A percentile compares a stretch with the other conserved stretches of the same genome.
Evolutionary conservation across 2,888 invertebrate species (phyloP).

Genomic region (Catocala nupta): DNA sequence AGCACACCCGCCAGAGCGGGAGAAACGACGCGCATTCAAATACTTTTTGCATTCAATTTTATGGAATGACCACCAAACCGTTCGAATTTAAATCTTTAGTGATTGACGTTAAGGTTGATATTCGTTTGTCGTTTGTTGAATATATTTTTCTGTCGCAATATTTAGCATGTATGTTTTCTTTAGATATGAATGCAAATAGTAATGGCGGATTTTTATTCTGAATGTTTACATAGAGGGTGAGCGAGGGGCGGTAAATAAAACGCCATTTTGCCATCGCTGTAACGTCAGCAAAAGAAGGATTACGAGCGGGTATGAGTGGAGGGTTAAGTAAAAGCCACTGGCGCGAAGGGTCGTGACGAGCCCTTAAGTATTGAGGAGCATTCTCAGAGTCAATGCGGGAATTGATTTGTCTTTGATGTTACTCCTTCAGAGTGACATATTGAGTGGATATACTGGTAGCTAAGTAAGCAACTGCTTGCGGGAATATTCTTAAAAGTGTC

Average conservation of each 20-base stretch:
- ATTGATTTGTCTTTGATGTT: slow-evolving; percentile 31
- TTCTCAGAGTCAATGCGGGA: slow-evolving; percentile 18
- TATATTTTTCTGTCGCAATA: slow-evolving; percentile 73
- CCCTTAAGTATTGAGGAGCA: slow-evolving; percentile 13
- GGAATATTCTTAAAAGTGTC: no score
- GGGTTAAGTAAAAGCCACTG: slow-evolving; percentile 65
- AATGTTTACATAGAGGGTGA: slow-evolving; percentile 85
- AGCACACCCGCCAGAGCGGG: slow-evolving; percentile 53
- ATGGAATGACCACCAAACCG: slow-evolving; percentile 50
- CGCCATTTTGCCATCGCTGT: slow-evolving; percentile 79
- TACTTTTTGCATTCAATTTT: slow-evolving; percentile 71
- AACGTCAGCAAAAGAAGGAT: slow-evolving; percentile 75
- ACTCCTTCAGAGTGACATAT: not conserved
- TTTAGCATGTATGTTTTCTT: slow-evolving; percentile 87
- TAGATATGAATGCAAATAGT: slow-evolving; percentile 88
- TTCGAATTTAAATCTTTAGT: slow-evolving; percentile 10
- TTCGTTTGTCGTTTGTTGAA: slow-evolving; percentile 34
- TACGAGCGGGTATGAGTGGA: slow-evolving; percentile 51
- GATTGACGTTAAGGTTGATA: slow-evolving; percentile 33
- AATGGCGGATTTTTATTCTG: slow-evolving; percentile 86
- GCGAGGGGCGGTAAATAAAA: slow-evolving; percentile 63
- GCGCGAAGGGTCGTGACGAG: slow-evolving; percentile 36
- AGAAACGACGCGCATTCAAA: slow-evolving; percentile 71
- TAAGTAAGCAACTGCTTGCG: not conserved
- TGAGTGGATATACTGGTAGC: not conserved